Percentiles rank a stretch among this genome's conserved stretches.
phyloP scores from a whole-genome alignment of 2,888 invertebrate species.

The Macrosoma leucophasiata region DNA sequence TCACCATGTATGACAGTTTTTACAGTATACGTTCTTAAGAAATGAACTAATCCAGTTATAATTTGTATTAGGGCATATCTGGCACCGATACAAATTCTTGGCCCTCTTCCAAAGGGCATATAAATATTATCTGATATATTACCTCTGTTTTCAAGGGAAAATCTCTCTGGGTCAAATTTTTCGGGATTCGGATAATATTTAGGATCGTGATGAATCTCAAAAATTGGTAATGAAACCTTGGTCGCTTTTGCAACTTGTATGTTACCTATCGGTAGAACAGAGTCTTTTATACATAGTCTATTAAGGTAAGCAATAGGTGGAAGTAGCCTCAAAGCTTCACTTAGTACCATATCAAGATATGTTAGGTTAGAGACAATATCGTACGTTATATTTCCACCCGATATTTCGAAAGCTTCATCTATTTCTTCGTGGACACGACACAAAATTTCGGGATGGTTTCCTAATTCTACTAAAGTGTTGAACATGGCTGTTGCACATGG shows the following conservation, averaged over 20 bases:
- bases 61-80: slow-evolving; percentile 37
- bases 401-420: slow-evolving; percentile 32
- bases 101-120: slow-evolving; percentile 62
- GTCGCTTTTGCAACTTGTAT: slow-evolving; percentile 43
- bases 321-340: slow-evolving; percentile 39
- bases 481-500: slow-evolving; percentile 44
- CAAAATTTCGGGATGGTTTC: slow-evolving; percentile 39
- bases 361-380: slow-evolving; percentile 38
- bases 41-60: slow-evolving; percentile 33
- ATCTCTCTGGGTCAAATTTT: slow-evolving; percentile 55
- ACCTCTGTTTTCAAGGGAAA: slow-evolving; percentile 33
- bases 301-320: slow-evolving; percentile 40
- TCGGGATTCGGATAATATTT: slow-evolving; percentile 55
- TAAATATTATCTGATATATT: slow-evolving; percentile 35
- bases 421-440: slow-evolving; percentile 44
- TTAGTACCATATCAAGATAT: slow-evolving; percentile 43
- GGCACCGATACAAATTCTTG: slow-evolving; percentile 56
- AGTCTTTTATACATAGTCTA: slow-evolving; percentile 36
- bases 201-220: slow-evolving; percentile 51
- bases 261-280: slow-evolving; percentile 43
- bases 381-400: slow-evolving; percentile 34
- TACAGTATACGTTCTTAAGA: slow-evolving; percentile 35
- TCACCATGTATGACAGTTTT: slow-evolving; percentile 24
- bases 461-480: slow-evolving; percentile 40
- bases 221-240: slow-evolving; percentile 38